Evolutionary conservation across 2,797 vertebrate species (phyloP).

Genomic region (Characodon lateralis): DNA sequence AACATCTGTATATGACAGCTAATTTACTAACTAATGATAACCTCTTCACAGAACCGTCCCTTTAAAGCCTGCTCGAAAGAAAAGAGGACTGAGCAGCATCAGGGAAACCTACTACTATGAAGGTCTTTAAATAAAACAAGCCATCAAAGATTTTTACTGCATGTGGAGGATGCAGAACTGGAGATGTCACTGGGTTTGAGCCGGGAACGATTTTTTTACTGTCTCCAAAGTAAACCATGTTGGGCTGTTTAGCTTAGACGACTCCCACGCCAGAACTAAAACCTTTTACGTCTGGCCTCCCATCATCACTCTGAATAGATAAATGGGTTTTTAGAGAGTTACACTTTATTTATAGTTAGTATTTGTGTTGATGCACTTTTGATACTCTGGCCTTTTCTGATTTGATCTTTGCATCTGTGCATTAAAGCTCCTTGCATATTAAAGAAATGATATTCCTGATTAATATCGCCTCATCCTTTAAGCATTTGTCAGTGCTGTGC

Average conservation of each 20-base stretch:
- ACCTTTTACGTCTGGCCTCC: neutral
- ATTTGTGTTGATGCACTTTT: neutral
- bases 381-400: neutral
- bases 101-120: neutral
- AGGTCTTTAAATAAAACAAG: constrained; percentile 1
- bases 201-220: constrained; percentile 45
- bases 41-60: constrained; percentile 7
- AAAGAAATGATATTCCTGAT: neutral
- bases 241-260: constrained; percentile 55
- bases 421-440: neutral
- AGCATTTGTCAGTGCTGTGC: constrained; percentile 35
- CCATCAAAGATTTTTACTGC: constrained; percentile 20
- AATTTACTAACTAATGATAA: neutral
- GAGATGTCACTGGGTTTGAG: constrained; percentile 39
- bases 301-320: neutral
- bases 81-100: constrained; percentile 8
- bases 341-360: neutral
- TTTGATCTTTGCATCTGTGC: neutral
- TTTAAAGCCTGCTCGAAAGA: constrained; percentile 37
- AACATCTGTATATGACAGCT: neutral
- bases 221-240: constrained; percentile 64
- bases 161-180: constrained; percentile 13
- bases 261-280: constrained; percentile 38
- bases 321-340: neutral
- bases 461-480: constrained; percentile 15